phyloP scores from a whole-genome alignment of 2,113 vertebrate genomes.

The Cynoglossus semilaevis region DNA sequence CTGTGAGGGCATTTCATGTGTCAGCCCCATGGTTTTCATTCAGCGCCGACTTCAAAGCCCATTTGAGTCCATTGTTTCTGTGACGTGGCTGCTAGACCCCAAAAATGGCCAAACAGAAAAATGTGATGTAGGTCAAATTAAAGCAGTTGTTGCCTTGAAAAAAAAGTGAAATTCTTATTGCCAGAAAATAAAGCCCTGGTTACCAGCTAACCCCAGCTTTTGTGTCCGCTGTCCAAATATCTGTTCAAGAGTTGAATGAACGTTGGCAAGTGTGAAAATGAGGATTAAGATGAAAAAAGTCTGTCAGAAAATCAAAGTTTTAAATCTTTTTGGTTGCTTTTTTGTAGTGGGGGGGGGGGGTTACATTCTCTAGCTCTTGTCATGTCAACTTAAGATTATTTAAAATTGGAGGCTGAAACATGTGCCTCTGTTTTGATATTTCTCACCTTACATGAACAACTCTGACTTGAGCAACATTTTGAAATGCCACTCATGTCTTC shows the following conservation, averaged over 20 bases:
- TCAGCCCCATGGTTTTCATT: constrained; percentile 84
- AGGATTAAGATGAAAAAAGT: constrained; percentile 23
- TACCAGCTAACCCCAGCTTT: constrained; percentile 71
- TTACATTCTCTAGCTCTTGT: not conserved
- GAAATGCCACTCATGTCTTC: constrained; percentile 45
- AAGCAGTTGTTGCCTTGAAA: constrained; percentile 82
- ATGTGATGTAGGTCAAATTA: constrained; percentile 94
- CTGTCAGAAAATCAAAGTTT: constrained; percentile 37
- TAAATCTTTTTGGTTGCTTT: constrained; percentile 18
- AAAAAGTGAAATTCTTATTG: constrained; percentile 83
- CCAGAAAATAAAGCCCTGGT: constrained; percentile 82
- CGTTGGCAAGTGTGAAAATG: constrained; percentile 21
- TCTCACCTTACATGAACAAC: constrained; percentile 16
- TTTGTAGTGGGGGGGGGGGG: not conserved
- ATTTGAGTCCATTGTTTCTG: constrained; percentile 86
- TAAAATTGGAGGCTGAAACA: constrained; percentile 10
- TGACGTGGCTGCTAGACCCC: constrained; percentile 87
- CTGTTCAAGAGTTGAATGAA: constrained; percentile 38
- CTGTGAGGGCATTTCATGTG: constrained; percentile 83
- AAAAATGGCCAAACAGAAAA: constrained; percentile 92
- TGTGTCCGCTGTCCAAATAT: constrained; percentile 37
- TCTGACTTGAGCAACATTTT: constrained; percentile 47
- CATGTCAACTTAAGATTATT: constrained; percentile 17
- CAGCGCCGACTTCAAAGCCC: constrained; percentile 91
- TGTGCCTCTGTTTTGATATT: constrained; percentile 17